Base-by-base conservation (phyloP, 2,113 vertebrate species). In the Grammomys surdaster region DNA sequence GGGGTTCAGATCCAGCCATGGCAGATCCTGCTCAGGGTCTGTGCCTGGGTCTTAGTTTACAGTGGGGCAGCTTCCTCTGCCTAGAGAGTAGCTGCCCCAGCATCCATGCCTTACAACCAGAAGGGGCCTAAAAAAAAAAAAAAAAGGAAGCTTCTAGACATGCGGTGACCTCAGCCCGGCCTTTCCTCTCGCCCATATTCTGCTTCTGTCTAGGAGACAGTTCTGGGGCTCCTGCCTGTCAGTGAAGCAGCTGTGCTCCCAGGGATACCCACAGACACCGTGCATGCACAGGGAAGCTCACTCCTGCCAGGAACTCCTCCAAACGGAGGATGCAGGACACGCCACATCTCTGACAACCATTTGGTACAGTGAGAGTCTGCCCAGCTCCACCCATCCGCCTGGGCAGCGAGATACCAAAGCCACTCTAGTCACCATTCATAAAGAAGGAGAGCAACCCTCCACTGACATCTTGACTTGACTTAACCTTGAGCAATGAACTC, bases 321-420 rank as follows among this genome's bases (percentile, higher is more conserved):
- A 28, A 70, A 24, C 5, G 54, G 43, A 84, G 28, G 54, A 20
- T 22, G 1, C 2, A 12, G 63, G 58, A 11, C 6, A 7, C 9
- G 54, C 11, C 28, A 0, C 31, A 56, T 28, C 76, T 75, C 33
- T 3, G 14, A 36, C 43, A n/a, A 72, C 48, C 26, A 7, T 48
- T 67, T 67, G 24, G 0, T 17, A 20, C 48, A 40, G 63, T 43
- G 58, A 19, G 36, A 36, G 13, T 85, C 36, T 16, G 51, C 43
- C 0, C 58, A 17, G 51, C 20, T 10, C 0, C 12, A 13, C 1
- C 26, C 69, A 6, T 19, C 43, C 1, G 16, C 1, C 1, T 9
- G 58, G 46, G 7, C 24, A 20, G 56, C 9, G 7, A 78, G 91
- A 86, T 2, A 58, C 48, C 70, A 43, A 43, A 22, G 26, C 20